phyloP scores from a whole-genome alignment of 2,888 invertebrate genomes.

The Eretmocerus hayati region DNA sequence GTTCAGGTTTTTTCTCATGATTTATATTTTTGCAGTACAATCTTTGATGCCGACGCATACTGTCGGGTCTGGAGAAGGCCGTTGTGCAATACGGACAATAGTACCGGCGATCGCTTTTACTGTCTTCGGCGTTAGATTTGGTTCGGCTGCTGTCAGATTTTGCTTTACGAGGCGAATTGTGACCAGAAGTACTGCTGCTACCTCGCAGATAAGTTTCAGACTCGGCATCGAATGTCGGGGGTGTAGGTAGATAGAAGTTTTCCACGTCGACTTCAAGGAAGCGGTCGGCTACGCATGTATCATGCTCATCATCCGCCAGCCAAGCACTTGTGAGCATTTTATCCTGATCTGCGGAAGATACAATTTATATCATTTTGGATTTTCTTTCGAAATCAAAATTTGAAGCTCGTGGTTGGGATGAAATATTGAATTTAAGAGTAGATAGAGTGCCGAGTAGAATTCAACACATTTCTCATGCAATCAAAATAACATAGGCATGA shows the following conservation, averaged over 20 bases:
- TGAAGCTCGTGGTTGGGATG: too few relatives aligned
- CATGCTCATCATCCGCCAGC: conserved; percentile 1
- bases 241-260: conserved; percentile 4
- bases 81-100: conserved; percentile 27
- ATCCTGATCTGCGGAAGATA: too few relatives aligned
- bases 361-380: too few relatives aligned
- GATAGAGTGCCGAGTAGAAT: too few relatives aligned
- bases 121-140: too few relatives aligned
- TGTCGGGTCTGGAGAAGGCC: conserved; percentile 33
- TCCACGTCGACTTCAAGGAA: conserved; percentile 2
- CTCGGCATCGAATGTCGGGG: conserved; percentile 5
- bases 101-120: neutral
- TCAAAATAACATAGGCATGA: too few relatives aligned
- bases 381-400: too few relatives aligned
- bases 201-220: too few relatives aligned
- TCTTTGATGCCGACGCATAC: conserved; percentile 34
- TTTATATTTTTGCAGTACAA: conserved; percentile 26
- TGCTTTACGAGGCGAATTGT: neutral
- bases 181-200: too few relatives aligned
- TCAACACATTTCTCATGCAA: too few relatives aligned
- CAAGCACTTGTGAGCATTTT: conserved; percentile 13
- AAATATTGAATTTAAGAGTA: too few relatives aligned
- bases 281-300: neutral
- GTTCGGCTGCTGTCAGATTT: neutral
- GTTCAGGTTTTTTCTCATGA: too few relatives aligned